Evolutionary conservation across 2,888 invertebrate species (phyloP).

Genomic region (Oxystoma pomonae): DNA sequence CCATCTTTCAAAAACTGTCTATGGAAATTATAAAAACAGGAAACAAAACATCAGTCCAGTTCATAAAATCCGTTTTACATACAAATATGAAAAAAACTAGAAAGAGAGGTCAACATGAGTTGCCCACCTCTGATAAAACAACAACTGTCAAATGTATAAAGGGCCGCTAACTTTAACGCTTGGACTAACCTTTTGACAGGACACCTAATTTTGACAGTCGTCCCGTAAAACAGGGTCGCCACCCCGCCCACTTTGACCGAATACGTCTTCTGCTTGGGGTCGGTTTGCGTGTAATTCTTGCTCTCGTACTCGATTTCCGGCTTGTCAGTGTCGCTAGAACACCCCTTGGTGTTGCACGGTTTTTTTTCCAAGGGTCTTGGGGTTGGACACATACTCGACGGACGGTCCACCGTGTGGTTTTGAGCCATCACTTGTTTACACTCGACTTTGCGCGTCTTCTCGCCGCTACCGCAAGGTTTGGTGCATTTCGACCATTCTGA

Average conservation of each 20-base stretch:
- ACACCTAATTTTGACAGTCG: slow-evolving; percentile 90
- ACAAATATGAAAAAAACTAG: no score
- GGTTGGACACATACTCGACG: slow-evolving; percentile 69
- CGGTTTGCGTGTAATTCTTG: slow-evolving; percentile 79
- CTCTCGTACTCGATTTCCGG: slow-evolving; percentile 76
- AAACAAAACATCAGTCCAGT: no score
- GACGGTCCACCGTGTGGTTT: slow-evolving; percentile 81
- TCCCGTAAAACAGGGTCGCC: slow-evolving; percentile 86
- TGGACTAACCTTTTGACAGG: slow-evolving; percentile 64
- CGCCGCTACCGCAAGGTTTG: slow-evolving; percentile 88
- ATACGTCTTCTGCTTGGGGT: slow-evolving; percentile 75
- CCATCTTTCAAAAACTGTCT: no score
- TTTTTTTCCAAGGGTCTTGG: slow-evolving; percentile 74
- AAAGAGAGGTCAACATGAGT: no score
- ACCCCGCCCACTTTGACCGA: slow-evolving; percentile 86
- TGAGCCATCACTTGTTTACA: slow-evolving; percentile 93
- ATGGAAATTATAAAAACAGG: no score
- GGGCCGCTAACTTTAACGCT: no score
- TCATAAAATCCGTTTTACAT: no score
- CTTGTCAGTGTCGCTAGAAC: slow-evolving; percentile 65
- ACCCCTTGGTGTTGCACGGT: slow-evolving; percentile 80
- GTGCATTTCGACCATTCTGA: slow-evolving; percentile 91
- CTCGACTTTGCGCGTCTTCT: slow-evolving; percentile 76
- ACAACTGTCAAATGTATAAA: no score
- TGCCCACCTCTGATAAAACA: no score